Evolutionary conservation across 1,140 invertebrate species (phyloP), one percentile per base, ranked within the genome.

Genomic region (Drosophila cardini): DNA sequence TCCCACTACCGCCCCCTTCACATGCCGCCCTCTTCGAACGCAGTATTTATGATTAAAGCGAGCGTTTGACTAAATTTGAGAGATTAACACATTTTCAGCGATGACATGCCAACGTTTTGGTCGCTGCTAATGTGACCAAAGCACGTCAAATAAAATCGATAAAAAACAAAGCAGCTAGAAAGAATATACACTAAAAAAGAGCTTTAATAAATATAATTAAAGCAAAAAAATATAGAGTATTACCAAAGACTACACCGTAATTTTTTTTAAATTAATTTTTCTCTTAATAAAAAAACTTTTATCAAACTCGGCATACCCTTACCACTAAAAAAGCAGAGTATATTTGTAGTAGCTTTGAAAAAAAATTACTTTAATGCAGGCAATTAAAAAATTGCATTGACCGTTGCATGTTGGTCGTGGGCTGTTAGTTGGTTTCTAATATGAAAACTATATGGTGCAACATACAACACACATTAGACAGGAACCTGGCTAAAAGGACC

Each of bases 11-110:
- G 13, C 36, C 57, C 8, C 16, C 30, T 40, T 11, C 11, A 21
- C n/a, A n/a, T 1, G 8, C 36, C 13, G 6, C 30, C 46, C 21
- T 15, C 34, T 42, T 36, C 10, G 32, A 53, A 30, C 40, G 30
- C 64, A 40, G 72, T 82, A 73, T 79, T 87, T 79, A 79, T 82
- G 71, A 86, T 83, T 86, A 87, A 86, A 87, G 50, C 68, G 76
- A 78, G 61, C 72, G 60, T 60, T 84, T 87, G 64, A 83, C 80
- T 86, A 76, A 87, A 83, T 79, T 86, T 68, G 61, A 68, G 52
- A 82, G 83, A 82, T 86, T 86, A 86, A 86, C 82, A 86, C 82
- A 86, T 86, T 86, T 83, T 82, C 52, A 42, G 60, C 73, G 64
- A 85, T 83, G 81, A 85, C 81, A 86, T 79, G 84, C 72, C 58